These are phyloP conservation scores for Corythornis madagascariensis DNA, from an alignment of 2,113 vertebrate species.

Conservation along the genomic window DNA sequence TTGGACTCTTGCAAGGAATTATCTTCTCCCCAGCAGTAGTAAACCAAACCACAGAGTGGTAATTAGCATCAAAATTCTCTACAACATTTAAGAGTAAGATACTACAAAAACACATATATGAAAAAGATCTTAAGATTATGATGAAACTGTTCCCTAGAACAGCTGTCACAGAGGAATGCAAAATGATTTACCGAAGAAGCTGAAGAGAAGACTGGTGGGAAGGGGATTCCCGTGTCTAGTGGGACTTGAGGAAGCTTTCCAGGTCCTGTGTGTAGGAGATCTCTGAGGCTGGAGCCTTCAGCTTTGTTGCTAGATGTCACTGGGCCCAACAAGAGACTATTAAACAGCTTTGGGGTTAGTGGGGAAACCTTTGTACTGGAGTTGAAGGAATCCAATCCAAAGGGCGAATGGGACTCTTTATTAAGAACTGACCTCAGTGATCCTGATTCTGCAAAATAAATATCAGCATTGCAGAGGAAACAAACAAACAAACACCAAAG, in stretches of 20 bases:
- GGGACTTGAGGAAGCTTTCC: conserved; percentile 92
- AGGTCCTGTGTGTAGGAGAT: conserved; percentile 94
- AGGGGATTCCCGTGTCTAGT: conserved; percentile 89
- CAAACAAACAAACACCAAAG: too few relatives aligned
- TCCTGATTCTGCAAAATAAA: conserved; percentile 82
- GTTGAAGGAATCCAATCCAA: conserved; percentile 93
- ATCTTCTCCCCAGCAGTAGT: background rate
- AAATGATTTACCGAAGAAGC: conserved; percentile 83
- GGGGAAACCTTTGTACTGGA: conserved; percentile 88
- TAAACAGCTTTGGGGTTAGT: conserved; percentile 92
- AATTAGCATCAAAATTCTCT: background rate
- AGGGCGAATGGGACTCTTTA: conserved; percentile 90
- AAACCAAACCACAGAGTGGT: background rate
- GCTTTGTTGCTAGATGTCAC: conserved; percentile 90
- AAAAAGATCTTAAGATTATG: background rate
- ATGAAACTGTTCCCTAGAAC: background rate
- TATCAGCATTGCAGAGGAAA: background rate
- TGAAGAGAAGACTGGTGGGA: conserved; percentile 93
- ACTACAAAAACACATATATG: background rate
- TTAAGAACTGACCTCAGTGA: conserved; percentile 91
- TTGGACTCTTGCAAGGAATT: background rate
- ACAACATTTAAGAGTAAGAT: background rate
- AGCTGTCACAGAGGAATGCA: background rate
- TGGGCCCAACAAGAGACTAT: conserved; percentile 92
- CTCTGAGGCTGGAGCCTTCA: conserved; percentile 95